Conservation (phyloP, 2,113 vertebrate genomes). For the Seriola quinqueradiata region DNA sequence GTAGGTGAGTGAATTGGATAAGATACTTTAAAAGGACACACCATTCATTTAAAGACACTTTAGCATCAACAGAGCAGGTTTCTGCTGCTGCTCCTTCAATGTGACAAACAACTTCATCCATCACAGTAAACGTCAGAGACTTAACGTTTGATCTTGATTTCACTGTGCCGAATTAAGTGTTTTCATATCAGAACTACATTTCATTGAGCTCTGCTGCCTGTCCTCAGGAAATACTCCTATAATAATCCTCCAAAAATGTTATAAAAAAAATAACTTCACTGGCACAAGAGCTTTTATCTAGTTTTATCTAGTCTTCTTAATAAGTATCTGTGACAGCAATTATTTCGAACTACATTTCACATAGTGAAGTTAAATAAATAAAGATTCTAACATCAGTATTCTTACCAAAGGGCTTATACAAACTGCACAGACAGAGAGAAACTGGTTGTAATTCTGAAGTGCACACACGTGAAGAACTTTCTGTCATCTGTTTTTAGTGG, state of each 20-base stretch:
- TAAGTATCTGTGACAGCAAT: too few species aligned
- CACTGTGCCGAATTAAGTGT: conserved; percentile 13
- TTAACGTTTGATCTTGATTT: background rate
- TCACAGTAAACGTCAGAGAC: conserved; percentile 39
- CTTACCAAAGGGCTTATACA: too few species aligned
- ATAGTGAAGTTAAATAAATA: background rate
- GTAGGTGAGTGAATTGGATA: background rate
- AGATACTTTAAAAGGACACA: conserved; percentile 11
- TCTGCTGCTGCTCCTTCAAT: background rate
- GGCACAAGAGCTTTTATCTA: background rate
- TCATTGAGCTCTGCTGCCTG: background rate
- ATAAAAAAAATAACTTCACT: background rate
- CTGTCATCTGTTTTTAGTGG: background rate
- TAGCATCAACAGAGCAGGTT: background rate
- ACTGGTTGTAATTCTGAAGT: background rate
- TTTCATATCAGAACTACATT: conserved; percentile 15
- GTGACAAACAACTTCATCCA: conserved; percentile 24
- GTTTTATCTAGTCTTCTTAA: too few species aligned
- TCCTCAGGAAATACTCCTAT: background rate
- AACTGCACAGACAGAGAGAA: too few species aligned
- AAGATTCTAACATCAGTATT: too few species aligned
- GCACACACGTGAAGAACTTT: background rate
- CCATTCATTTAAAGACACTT: background rate
- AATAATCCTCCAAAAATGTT: background rate
- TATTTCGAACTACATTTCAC: background rate